These are phyloP conservation scores for Drosophila incognita DNA, from an alignment of 2,888 invertebrate species.

Conservation along the genomic window DNA sequence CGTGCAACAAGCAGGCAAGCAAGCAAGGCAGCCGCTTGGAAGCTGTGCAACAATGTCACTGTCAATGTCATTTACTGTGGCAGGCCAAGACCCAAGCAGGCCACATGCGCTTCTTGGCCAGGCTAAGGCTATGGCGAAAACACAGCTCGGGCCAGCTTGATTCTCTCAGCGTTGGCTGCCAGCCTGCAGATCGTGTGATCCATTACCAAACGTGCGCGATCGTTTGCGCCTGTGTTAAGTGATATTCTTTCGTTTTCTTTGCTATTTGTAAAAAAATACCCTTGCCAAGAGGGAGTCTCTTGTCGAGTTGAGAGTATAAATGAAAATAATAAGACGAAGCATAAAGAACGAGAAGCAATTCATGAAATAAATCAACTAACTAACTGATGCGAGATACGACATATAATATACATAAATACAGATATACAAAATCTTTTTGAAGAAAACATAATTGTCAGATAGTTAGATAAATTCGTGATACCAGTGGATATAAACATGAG, in stretches of 20 bases:
- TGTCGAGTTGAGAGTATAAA: not conserved
- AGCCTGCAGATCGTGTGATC: conserved; percentile 77
- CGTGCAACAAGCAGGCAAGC: conserved; percentile 9
- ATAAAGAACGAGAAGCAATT: not conserved
- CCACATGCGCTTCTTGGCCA: conserved; percentile 33
- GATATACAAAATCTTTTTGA: too few relatives aligned
- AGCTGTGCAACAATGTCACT: conserved; percentile 76
- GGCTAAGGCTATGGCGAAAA: conserved; percentile 12
- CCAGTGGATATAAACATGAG: not conserved
- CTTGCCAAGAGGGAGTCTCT: conserved; percentile 7
- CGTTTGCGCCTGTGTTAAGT: conserved; percentile 77
- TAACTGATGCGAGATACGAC: not conserved
- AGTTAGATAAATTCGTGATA: not conserved
- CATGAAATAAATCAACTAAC: not conserved
- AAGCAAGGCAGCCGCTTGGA: conserved; percentile 26
- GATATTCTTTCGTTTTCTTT: conserved; percentile 49
- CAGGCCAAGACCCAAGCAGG: conserved; percentile 41
- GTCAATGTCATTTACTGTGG: conserved; percentile 83
- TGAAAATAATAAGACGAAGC: not conserved
- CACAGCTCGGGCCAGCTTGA: conserved; percentile 35
- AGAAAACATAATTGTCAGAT: not conserved
- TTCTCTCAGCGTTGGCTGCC: conserved; percentile 28
- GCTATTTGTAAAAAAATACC: conserved; percentile 25
- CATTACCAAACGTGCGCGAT: conserved; percentile 82
- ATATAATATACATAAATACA: not conserved